Percentiles rank a stretch among this genome's conserved stretches.
These are phyloP conservation scores for Halichoeres trimaculatus DNA, from an alignment of 2,113 vertebrate species.

Conservation along the genomic window DNA sequence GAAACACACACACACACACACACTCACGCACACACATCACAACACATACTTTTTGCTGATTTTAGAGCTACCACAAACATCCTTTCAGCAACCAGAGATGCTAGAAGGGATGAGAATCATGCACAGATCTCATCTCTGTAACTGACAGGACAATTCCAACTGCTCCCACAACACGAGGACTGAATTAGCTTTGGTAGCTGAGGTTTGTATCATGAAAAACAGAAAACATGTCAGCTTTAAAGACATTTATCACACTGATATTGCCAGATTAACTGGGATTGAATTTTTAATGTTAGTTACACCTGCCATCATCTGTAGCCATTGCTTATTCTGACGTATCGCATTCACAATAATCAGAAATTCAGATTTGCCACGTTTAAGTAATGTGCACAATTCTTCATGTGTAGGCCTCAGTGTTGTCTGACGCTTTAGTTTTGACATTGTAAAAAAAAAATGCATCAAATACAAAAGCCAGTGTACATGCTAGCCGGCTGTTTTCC, in stretches of 20 bases:
- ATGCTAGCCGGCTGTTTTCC: constrained; percentile 1
- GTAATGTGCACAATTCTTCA: background rate
- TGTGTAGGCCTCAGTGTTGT: background rate
- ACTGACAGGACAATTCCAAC: constrained; percentile 45
- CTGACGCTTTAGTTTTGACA: background rate
- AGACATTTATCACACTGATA: constrained; percentile 19
- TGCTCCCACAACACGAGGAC: constrained; percentile 39
- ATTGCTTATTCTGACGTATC: background rate
- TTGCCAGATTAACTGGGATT: background rate
- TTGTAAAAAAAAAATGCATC: background rate
- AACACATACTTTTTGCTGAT: constrained; percentile 39
- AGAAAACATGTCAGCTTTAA: constrained; percentile 21
- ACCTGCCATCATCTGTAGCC: constrained; percentile 10
- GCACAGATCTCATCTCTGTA: constrained; percentile 36
- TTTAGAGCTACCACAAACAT: constrained; percentile 54
- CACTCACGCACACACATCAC: constrained; percentile 12
- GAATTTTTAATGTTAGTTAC: constrained; percentile 1
- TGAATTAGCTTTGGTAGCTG: constrained; percentile 20
- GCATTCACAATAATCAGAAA: background rate
- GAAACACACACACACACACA: constrained; percentile 21
- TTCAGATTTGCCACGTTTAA: background rate
- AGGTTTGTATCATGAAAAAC: constrained; percentile 42
- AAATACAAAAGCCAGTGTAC: background rate
- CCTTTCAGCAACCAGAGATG: constrained; percentile 27
- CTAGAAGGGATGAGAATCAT: constrained; percentile 47